Conservation (phyloP, 2,113 vertebrate genomes). For the Pseudorasbora parva region DNA sequence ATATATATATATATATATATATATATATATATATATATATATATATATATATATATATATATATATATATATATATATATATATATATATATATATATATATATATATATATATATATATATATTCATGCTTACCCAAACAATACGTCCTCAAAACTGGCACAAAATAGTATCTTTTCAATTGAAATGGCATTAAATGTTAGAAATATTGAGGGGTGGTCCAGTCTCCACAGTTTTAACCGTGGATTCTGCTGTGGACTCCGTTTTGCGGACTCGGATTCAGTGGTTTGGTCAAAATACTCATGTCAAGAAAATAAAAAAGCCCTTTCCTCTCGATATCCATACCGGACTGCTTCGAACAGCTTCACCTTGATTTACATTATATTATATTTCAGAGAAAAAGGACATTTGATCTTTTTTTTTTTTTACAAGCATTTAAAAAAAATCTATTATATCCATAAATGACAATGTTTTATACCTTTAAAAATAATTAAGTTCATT, state of each 20-base stretch:
- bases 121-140: background rate
- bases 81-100: too few relatives aligned
- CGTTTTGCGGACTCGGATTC: background rate
- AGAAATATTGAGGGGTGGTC: background rate
- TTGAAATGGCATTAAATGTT: background rate
- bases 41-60: too few relatives aligned
- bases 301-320: background rate
- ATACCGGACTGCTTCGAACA: background rate
- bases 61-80: too few relatives aligned
- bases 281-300: background rate
- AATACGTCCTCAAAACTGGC: background rate
- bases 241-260: background rate
- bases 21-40: too few relatives aligned
- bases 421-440: too few relatives aligned
- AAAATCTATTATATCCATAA: background rate
- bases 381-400: background rate
- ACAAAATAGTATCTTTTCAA: too few relatives aligned
- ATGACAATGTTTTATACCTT: background rate
- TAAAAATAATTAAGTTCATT: background rate
- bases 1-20: too few relatives aligned
- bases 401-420: background rate
- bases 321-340: background rate
- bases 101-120: too few relatives aligned
- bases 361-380: background rate
- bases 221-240: background rate